Evolutionary conservation across 2,113 vertebrate genomes (phyloP), one percentile per base, ranked within the genome.

Genomic region (Coracopsis vasa): DNA sequence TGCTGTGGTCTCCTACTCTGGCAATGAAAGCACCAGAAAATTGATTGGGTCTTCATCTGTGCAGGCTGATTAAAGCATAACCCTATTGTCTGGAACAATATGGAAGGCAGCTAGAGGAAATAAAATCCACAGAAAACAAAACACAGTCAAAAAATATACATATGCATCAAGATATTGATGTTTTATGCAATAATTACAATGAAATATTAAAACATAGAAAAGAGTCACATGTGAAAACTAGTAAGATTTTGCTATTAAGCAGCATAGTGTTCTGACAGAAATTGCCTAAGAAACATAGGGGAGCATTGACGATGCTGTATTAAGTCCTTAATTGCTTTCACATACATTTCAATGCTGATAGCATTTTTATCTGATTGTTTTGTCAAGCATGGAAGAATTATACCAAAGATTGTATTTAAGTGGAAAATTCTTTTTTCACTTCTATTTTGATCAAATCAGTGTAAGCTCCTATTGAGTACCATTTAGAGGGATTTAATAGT

Each of bases 61-160:
- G 96, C 83, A 89, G 95, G 92, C 92, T 97, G 90, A 96, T 88
- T 95, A 96, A 94, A 86, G 94, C 96, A 95, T 69, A 97, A 97
- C 97, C 97, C 97, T 98, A 98, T 97, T 98, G 97, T 98, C 98
- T 98, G 98, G 98, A 98, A 98, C 98, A 98, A 98, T 98, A 97
- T 98, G 97, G 97, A 97, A 98, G 97, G 97, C 97, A 97, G 98
- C 98, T 97, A 97, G 98, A 98, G 97, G 97, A 98, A 96, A 97
- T 97, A 98, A 98, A 98, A 97, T 92, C 91, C 95, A 97, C 88
- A 97, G 86, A 92, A 97, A 96, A 92, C 73, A 93, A 91, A 96
- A 86, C 77, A 96, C 86, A 78, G 88, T 94, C 86, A 96, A 96
- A 95, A 93, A 96, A 69, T 95, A 94, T 82, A 94, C 73, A 96